phyloP scores from a whole-genome alignment of 2,797 vertebrate species.

The Lepidocolaptes lacrymiger region DNA sequence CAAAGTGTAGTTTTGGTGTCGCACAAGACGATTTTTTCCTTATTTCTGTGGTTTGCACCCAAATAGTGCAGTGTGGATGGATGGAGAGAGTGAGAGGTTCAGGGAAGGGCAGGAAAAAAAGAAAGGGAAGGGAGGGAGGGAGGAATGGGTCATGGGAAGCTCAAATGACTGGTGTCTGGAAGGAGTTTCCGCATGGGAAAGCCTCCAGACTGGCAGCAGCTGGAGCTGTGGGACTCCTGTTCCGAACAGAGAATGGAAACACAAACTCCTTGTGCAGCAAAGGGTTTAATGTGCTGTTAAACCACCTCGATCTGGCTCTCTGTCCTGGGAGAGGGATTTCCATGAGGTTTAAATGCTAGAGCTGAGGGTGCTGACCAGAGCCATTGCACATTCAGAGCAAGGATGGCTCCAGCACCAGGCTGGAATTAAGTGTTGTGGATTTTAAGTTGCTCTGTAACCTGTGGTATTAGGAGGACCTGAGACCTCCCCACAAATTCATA shows the following conservation, averaged over 20 bases:
- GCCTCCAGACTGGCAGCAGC: neutral
- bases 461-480: neutral
- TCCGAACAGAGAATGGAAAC: neutral
- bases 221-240: neutral
- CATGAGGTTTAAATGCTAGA: neutral
- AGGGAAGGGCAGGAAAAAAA: neutral
- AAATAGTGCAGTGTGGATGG: fast-evolving
- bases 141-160: fast-evolving
- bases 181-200: neutral
- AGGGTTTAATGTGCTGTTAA: neutral
- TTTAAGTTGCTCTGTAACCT: neutral
- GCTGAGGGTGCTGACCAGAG: neutral
- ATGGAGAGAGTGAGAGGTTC: neutral
- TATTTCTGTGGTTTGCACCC: neutral
- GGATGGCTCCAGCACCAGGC: neutral
- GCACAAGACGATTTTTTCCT: neutral
- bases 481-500: neutral
- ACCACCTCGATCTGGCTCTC: neutral
- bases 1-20: neutral
- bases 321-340: slow-evolving; percentile 16
- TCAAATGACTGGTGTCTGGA: neutral
- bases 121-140: neutral
- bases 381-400: neutral
- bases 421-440: fast-evolving
- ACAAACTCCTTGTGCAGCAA: neutral